Evolutionary conservation across 2,888 invertebrate genomes (phyloP).

Genomic region (Latheticus oryzae): DNA sequence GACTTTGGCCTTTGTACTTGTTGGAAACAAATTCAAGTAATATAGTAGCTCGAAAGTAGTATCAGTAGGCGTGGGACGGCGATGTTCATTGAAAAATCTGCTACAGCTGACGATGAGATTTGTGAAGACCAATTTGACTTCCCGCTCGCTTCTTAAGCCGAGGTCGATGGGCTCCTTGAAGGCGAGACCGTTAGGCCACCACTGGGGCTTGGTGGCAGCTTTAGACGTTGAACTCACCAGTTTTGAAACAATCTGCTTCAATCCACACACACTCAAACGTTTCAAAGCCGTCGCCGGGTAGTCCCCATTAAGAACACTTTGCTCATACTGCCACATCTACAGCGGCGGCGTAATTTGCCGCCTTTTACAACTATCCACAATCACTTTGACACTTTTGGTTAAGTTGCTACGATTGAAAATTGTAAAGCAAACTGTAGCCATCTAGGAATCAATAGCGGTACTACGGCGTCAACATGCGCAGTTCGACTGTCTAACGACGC

Average conservation of each 20-base stretch:
- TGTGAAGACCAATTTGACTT: constrained; percentile 16
- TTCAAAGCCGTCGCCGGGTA: constrained; percentile 37
- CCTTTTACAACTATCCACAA: constrained; percentile 10
- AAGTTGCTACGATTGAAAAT: constrained; percentile 10
- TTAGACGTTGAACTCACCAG: constrained; percentile 34
- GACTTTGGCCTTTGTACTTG: not conserved
- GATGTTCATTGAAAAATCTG: constrained; percentile 12
- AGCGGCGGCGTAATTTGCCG: constrained; percentile 10
- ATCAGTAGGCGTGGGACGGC: not conserved
- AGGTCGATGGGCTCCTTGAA: constrained; percentile 33
- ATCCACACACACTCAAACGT: constrained; percentile 34
- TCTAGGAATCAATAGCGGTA: constrained; percentile 50
- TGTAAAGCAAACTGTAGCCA: constrained; percentile 42
- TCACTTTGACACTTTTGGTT: constrained; percentile 18
- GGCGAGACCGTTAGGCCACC: constrained; percentile 50
- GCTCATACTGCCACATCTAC: constrained; percentile 18
- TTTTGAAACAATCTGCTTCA: constrained; percentile 37
- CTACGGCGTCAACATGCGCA: constrained; percentile 24
- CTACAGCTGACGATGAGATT: constrained; percentile 25
- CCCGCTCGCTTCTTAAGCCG: constrained; percentile 23
- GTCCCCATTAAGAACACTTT: constrained; percentile 35
- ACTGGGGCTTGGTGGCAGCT: constrained; percentile 35
- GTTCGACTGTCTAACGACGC: not conserved
- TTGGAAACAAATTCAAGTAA: constrained; percentile 3
- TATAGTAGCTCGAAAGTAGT: not conserved